Evolutionary conservation across 2,113 vertebrate genomes (phyloP).

Genomic region (Hippotragus niger): DNA sequence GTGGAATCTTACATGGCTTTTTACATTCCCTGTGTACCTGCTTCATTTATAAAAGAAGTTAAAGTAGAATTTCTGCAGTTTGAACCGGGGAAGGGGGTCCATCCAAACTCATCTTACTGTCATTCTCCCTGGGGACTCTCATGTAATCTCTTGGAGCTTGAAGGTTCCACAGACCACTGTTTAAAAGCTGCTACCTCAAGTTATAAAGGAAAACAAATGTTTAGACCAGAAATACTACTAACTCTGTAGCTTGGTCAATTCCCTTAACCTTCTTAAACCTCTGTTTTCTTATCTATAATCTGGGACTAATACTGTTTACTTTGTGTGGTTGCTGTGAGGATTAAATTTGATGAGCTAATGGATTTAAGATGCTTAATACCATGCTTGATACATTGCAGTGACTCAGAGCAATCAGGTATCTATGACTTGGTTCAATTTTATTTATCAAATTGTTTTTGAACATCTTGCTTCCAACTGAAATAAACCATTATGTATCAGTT

Average conservation of each 20-base stretch:
- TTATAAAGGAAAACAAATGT: neutral
- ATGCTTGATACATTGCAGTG: neutral
- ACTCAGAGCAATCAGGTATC: neutral
- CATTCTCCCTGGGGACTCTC: neutral
- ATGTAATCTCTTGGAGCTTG: neutral
- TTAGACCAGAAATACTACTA: neutral
- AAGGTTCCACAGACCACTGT: neutral
- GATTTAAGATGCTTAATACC: neutral
- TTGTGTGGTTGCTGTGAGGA: neutral
- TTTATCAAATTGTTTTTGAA: neutral
- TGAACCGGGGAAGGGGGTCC: neutral
- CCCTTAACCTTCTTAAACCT: neutral
- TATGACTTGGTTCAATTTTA: neutral
- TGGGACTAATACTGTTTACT: neutral
- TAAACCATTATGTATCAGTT: neutral
- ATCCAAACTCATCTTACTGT: neutral
- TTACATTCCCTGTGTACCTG: fast-evolving
- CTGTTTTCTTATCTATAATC: neutral
- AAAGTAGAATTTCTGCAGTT: neutral
- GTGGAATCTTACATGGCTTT: neutral
- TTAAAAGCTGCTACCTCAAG: neutral
- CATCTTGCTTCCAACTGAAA: neutral
- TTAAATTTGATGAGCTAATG: conserved; percentile 2
- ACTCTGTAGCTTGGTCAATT: neutral
- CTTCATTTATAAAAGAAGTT: neutral